Evolutionary conservation across 2,888 invertebrate species (phyloP).

Genomic region (Drosophila setosimentum): DNA sequence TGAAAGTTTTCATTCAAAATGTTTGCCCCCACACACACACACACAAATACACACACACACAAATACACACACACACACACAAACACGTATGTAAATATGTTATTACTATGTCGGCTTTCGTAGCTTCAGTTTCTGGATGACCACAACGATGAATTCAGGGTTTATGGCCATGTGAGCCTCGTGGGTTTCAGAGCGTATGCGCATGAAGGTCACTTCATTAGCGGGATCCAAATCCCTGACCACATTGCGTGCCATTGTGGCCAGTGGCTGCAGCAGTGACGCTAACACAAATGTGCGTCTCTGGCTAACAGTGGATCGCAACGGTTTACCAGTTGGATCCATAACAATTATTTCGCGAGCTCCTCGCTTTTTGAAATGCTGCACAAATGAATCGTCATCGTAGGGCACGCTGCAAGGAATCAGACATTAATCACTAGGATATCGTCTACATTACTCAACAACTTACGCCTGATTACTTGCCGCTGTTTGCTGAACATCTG

Average conservation of each 20-base stretch:
- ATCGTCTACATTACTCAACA: neutral
- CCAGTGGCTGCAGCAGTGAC: constrained; percentile 38
- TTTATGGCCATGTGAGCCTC: constrained; percentile 62
- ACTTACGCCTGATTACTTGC: neutral
- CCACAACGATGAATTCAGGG: constrained; percentile 53
- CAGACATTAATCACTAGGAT: neutral
- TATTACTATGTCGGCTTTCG: neutral
- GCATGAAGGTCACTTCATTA: constrained; percentile 68
- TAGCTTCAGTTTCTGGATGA: constrained; percentile 51
- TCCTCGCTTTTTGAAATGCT: constrained; percentile 51
- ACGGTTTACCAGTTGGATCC: constrained; percentile 44
- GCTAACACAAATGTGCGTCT: constrained; percentile 43
- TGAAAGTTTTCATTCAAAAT: neutral
- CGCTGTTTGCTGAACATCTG: neutral
- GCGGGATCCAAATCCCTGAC: constrained; percentile 72
- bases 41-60: constrained; percentile 1
- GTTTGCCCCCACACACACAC: constrained; percentile 1
- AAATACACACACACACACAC: neutral
- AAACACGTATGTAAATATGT: neutral
- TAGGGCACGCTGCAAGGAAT: constrained; percentile 33
- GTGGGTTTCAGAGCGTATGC: constrained; percentile 52
- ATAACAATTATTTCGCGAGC: constrained; percentile 63
- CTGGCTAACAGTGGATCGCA: constrained; percentile 60
- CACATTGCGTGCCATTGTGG: constrained; percentile 69
- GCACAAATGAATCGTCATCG: constrained; percentile 61